Conservation (phyloP, 2,797 vertebrate species). For the Intellagama lesueurii region DNA sequence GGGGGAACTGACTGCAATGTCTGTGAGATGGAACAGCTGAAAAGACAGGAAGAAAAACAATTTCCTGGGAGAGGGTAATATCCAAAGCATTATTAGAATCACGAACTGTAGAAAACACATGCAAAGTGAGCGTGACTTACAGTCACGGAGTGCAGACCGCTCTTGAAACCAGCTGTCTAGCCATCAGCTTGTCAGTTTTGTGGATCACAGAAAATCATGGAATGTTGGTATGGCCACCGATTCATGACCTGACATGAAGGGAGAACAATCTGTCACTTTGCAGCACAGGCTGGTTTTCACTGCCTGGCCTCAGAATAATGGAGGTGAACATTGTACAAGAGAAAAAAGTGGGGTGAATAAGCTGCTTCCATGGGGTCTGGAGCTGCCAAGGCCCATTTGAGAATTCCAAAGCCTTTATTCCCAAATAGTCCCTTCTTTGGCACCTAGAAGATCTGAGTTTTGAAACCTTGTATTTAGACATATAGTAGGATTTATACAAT, state of each 20-base stretch:
- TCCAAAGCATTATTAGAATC: slow-evolving; percentile 38
- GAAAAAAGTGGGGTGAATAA: neutral
- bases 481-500: no score
- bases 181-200: neutral
- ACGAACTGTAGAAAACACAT: slow-evolving; percentile 21
- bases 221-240: no score
- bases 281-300: neutral
- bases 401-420: neutral
- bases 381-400: neutral
- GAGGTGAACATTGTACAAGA: neutral
- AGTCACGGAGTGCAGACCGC: neutral
- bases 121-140: slow-evolving; percentile 41
- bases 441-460: neutral
- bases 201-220: neutral
- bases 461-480: neutral
- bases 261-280: neutral
- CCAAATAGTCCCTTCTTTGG: neutral
- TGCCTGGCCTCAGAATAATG: neutral
- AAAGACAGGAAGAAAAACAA: slow-evolving; percentile 48
- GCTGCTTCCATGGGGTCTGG: neutral
- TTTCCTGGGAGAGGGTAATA: slow-evolving; percentile 37
- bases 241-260: neutral
- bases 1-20: neutral
- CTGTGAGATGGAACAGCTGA: slow-evolving; percentile 26
- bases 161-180: neutral